These are phyloP conservation scores for Glyphotaelius pellucidus DNA, from an alignment of 2,888 invertebrate genomes.

Conservation along the genomic window DNA sequence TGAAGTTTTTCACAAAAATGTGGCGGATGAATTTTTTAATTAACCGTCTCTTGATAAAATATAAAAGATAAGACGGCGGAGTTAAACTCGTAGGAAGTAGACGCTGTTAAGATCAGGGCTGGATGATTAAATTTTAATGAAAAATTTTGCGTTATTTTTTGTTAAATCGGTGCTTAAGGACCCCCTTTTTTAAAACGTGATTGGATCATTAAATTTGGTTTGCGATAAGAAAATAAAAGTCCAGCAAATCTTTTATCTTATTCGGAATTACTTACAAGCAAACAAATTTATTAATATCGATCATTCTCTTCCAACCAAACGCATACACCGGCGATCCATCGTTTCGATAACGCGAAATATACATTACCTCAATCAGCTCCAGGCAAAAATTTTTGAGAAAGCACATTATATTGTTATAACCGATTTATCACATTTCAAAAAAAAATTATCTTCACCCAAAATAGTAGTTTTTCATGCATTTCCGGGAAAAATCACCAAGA, in stretches of 20 bases:
- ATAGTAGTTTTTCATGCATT: too few species aligned
- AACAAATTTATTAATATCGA: background rate
- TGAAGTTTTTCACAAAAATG: constrained; percentile 50
- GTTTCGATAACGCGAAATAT: too few species aligned
- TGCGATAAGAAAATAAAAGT: background rate
- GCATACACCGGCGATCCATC: too few species aligned
- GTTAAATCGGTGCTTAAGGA: background rate
- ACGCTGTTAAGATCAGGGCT: background rate
- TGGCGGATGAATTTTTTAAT: constrained; percentile 56
- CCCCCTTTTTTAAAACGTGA: background rate
- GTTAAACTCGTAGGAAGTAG: background rate
- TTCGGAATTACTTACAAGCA: background rate
- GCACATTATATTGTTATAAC: too few species aligned
- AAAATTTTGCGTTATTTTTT: background rate
- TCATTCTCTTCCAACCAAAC: too few species aligned
- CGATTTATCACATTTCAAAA: too few species aligned
- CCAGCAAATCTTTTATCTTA: background rate
- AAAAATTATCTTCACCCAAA: too few species aligned
- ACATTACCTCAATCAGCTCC: too few species aligned
- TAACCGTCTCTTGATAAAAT: constrained; percentile 54
- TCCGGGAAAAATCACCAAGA: too few species aligned
- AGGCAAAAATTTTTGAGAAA: too few species aligned
- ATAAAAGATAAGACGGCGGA: background rate
- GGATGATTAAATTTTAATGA: constrained; percentile 2
- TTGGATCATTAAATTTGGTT: background rate